Percentiles rank a stretch among this genome's conserved stretches.
phyloP scores from a whole-genome alignment of 2,888 invertebrate species.

The Microctonus hyperodae region DNA sequence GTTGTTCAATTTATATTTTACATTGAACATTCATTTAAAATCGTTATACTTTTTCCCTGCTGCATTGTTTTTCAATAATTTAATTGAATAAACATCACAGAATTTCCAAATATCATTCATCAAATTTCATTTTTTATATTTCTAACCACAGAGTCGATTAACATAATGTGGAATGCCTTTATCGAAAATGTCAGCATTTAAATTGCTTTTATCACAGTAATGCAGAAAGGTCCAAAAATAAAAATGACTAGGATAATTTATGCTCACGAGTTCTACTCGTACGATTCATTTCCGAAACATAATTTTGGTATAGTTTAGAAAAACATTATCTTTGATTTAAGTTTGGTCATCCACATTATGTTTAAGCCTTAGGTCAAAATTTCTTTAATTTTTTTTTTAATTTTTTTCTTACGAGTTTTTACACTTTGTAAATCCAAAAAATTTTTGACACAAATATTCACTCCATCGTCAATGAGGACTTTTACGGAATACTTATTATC shows the following conservation, averaged over 20 bases:
- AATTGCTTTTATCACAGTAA: slow-evolving; percentile 58
- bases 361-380: neutral
- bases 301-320: slow-evolving; percentile 25
- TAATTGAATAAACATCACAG: slow-evolving; percentile 63
- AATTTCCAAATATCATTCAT: slow-evolving; percentile 59
- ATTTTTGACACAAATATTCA: slow-evolving; percentile 41
- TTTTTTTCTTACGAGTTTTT: neutral
- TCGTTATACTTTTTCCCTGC: slow-evolving; percentile 58
- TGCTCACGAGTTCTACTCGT: slow-evolving; percentile 43
- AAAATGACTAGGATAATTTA: slow-evolving; percentile 62
- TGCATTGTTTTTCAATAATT: slow-evolving; percentile 50
- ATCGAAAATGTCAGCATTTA: slow-evolving; percentile 28
- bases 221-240: slow-evolving; percentile 53
- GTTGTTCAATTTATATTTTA: slow-evolving; percentile 50
- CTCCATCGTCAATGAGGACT: slow-evolving; percentile 33
- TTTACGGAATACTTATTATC: slow-evolving; percentile 39
- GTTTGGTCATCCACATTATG: neutral
- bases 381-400: neutral
- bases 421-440: slow-evolving; percentile 24
- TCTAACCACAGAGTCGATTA: slow-evolving; percentile 41
- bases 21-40: slow-evolving; percentile 59
- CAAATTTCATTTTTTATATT: slow-evolving; percentile 44
- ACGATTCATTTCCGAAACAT: slow-evolving; percentile 11
- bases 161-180: slow-evolving; percentile 52
- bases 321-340: neutral